Base-by-base conservation (phyloP, 2,113 vertebrate genomes). In the Equus przewalskii region DNA sequence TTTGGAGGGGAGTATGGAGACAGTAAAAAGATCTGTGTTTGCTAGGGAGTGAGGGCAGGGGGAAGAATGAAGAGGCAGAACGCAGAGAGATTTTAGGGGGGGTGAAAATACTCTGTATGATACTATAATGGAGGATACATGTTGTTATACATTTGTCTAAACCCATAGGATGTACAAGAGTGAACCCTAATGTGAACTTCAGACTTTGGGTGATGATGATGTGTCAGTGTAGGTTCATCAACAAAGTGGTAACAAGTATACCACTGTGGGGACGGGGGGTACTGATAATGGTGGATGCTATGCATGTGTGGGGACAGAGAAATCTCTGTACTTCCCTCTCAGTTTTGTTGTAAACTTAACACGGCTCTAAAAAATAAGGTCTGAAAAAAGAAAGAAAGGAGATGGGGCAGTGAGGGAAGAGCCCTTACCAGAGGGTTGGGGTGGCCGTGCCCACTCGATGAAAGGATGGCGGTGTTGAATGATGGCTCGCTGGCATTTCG, bases 401-500 rank as follows among this genome's bases (percentile, higher is more conserved):
- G 5, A 21, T 3, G 19, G 5, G 36, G 5, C 4, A 10, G 18
- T 1, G 3, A 22, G 36, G 10, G 22, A 49, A 49, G 7, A 19
- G 1, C 21, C 41, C 78, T 96, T 56, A 98, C 98, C 98, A 0
- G 95, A 98, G 16, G 96, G 91, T 18, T 97, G 97, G n/a, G 95
- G 92, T 0, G 92, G 96, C 12, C 49, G 73, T 2, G 91, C 95
- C 98, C 98, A 97, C 91, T 99, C 98, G 1, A 98, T 90, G 91
- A 98, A 98, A 0, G 98, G 98, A 72, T 98, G 98, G 28, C 97
- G 97, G 19, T 90, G 88, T 22, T 98, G 98, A 41, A 98, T 93
- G 1, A 96, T 58, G 5, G 83, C 41, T 30, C 93, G 85, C 78
- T 72, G 96, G n/a, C 98, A 98, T 79, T 97, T 98, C 84, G 94